These are phyloP conservation scores for Eurosta solidaginis DNA, from an alignment of 1,140 invertebrate genomes.

Conservation along the genomic window DNA sequence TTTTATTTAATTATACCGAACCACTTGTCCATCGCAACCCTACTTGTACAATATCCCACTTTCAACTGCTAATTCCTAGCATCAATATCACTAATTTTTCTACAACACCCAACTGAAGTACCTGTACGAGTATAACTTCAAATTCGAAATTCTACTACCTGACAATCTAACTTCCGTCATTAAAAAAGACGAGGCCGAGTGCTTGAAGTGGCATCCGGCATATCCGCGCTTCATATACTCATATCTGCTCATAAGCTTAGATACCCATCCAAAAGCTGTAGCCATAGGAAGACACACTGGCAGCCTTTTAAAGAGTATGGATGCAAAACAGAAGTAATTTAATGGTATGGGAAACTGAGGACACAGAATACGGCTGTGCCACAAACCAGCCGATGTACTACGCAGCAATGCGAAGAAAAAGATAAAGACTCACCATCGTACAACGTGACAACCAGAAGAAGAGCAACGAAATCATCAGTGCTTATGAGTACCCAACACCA, in stretches of 20 bases:
- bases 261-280: neutral
- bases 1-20: neutral
- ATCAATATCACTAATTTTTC: slow-evolving; percentile 20
- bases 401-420: too few relatives aligned
- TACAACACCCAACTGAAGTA: neutral
- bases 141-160: slow-evolving; percentile 18
- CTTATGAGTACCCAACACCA: neutral
- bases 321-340: neutral
- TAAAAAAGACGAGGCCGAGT: slow-evolving; percentile 10
- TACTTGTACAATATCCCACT: neutral
- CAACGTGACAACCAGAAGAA: slow-evolving; percentile 13
- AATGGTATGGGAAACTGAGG: neutral
- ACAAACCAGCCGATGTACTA: too few relatives aligned
- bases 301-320: too few relatives aligned
- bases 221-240: neutral
- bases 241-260: neutral
- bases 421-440: neutral
- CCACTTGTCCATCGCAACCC: too few relatives aligned
- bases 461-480: slow-evolving; percentile 19
- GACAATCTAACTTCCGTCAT: slow-evolving; percentile 25
- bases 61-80: neutral
- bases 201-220: neutral
- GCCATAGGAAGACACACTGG: neutral
- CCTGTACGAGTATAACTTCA: too few relatives aligned
- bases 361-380: neutral